Conservation (phyloP, 2,888 invertebrate genomes). For the Melanophora roralis region DNA sequence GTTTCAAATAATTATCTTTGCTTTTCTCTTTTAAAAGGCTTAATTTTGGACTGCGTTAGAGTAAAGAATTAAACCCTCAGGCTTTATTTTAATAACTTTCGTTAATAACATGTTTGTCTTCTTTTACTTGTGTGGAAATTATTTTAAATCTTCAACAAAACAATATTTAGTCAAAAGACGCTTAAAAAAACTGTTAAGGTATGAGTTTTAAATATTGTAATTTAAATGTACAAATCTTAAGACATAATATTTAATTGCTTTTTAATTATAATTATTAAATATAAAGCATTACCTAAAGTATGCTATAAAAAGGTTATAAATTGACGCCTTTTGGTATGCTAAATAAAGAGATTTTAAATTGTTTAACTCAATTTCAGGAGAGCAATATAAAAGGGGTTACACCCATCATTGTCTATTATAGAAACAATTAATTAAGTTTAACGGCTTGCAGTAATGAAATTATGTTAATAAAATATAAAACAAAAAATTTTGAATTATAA, state of each 20-base stretch:
- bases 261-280: background rate
- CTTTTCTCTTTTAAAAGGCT: background rate
- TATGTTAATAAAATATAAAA: too few relatives aligned
- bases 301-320: background rate
- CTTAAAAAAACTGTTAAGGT: background rate
- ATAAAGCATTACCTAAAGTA: background rate
- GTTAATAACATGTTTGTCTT: background rate
- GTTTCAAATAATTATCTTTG: background rate
- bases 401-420: too few relatives aligned
- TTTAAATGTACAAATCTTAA: conserved; percentile 1
- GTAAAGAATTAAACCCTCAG: background rate
- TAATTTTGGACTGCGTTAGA: background rate
- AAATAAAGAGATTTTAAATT: too few relatives aligned
- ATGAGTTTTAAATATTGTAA: background rate
- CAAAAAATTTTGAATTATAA: too few relatives aligned
- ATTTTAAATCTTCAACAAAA: background rate
- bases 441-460: too few relatives aligned
- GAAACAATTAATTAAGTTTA: too few relatives aligned
- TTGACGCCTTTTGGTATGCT: background rate
- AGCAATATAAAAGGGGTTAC: too few relatives aligned
- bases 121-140: background rate
- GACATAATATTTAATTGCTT: background rate
- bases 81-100: background rate
- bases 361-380: too few relatives aligned
- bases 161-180: background rate